phyloP scores from a whole-genome alignment of 1,140 invertebrate species.

The Drosophila tani region DNA sequence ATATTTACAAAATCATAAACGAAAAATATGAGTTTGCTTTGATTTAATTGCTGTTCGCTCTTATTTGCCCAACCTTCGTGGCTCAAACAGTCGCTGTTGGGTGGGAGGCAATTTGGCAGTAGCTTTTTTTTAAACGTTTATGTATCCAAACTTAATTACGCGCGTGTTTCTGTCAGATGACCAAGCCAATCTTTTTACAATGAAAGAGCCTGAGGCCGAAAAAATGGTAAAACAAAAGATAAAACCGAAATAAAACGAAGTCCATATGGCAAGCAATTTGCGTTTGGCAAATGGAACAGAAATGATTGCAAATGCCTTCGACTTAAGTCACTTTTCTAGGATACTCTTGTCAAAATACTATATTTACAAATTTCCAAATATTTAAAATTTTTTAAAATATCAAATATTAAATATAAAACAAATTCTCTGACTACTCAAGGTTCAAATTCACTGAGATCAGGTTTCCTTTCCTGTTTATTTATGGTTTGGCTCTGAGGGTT shows the following conservation, averaged over 20 bases:
- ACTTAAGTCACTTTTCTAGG: background rate
- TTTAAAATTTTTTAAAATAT: background rate
- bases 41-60: slow-evolving; percentile 44
- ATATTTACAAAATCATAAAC: slow-evolving; percentile 45
- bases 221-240: slow-evolving; percentile 26
- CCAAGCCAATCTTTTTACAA: slow-evolving; percentile 38
- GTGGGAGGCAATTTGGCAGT: slow-evolving; percentile 45
- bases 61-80: slow-evolving; percentile 63
- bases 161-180: slow-evolving; percentile 67
- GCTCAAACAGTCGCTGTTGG: slow-evolving; percentile 26
- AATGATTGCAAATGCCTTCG: slow-evolving; percentile 53
- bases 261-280: slow-evolving; percentile 39
- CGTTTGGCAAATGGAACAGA: slow-evolving; percentile 6
- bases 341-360: background rate
- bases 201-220: slow-evolving; percentile 31
- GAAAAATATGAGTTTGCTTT: slow-evolving; percentile 29
- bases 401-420: background rate
- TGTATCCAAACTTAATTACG: slow-evolving; percentile 66
- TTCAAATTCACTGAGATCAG: slow-evolving; percentile 1
- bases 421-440: background rate
- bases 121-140: slow-evolving; percentile 21
- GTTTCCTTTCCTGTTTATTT: slow-evolving; percentile 13
- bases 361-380: background rate
- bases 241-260: slow-evolving; percentile 17
- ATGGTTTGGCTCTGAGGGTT: slow-evolving; percentile 22